Evolutionary conservation across 1,140 invertebrate species (phyloP), one percentile per base, ranked within the genome.

Genomic region (Phocides pigmalion): DNA sequence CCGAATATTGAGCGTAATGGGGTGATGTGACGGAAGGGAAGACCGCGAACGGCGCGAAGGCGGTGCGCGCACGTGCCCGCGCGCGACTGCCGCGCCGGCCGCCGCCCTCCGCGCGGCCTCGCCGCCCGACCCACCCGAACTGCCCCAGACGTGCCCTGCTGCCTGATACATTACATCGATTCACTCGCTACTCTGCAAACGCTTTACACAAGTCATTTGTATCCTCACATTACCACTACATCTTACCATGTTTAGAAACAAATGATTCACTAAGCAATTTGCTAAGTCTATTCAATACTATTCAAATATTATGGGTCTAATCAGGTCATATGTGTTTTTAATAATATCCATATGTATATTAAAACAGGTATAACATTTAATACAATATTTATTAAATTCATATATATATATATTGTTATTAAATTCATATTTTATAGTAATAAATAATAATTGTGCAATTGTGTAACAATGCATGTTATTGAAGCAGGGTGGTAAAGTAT

Each of bases 31-130:
- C 83, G 70, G 78, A 72, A 49, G 59, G 46, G 62, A 61, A 66
- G 65, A 62, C 47, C 66, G 68, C 68, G 69, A 72, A 54, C 77
- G 77, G 82, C 79, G 81, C 82, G 50, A 78, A 79, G 66, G 81
- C 76, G 82, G 72, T 81, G 68, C 84, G 84, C 84, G 89, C 86
- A 87, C 81, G 82, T 85, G 82, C 74, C 78, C 79, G 87, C 84
- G 88, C 79, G 83, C 87, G 88, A 84, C 88, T 90, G 79, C 84
- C 84, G 81, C 76, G 75, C 66, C 72, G 46, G 66, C 72, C 68
- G 76, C 73, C 74, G 77, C 75, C 72, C 74, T 64, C 76, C 70
- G 67, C 73, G 70, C 68, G 71, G 66, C 64, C 70, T 53, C 70
- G 65, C 63, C 74, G 76, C 69, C 72, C 72, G 63, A 67, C 61